Evolutionary conservation across 2,888 invertebrate species (phyloP), one percentile per base, ranked within the genome.

Genomic region (Melanchra persicariae): DNA sequence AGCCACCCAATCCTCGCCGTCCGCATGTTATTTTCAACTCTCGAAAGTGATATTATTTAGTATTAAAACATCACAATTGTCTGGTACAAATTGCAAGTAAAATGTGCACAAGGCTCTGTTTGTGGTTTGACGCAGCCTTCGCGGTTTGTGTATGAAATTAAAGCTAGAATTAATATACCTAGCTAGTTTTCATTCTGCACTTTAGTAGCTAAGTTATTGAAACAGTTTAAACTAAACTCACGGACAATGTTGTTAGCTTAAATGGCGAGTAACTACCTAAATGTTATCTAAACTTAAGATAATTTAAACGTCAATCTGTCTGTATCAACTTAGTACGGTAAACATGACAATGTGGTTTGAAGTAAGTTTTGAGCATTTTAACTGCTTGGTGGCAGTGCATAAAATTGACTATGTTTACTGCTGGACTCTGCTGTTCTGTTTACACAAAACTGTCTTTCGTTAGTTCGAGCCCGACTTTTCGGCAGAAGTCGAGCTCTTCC

Each of bases 121-220:
- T 76, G 81, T 12, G 81, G 81, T 66, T 70, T 40, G 19, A 40
- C 26, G 9, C 55, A 62, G 60, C 77, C 79, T 76, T 76, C 60
- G 81, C 17, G 81, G 79, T 76, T 71, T 45, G 10, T 47, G 51
- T 19, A 24, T 67, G 43, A 51, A 79, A 78, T 76, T 52, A 51
- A 60, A 61, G 12, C 54, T 60, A 51, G 51, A 51, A 47, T 69
- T 30, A 59, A 47, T 54, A 22, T 12, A 30, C 30, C 30, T 30
- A 7, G n/a, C 1, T 19, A 54, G 30, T 59, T 74, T 59, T 66
- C 47, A 24, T 43, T 34, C 15, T 59, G 24, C 24, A 54, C 1
- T 59, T 40, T 40, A 54, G 5, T 45, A 19, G 58, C 22, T n/a
- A 45, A 52, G n/a, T 73, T 58, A 45, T 52, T 34, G n/a, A 72